Percentiles rank a stretch among this genome's conserved stretches.
Evolutionary conservation across 2,797 vertebrate genomes (phyloP).

Genomic region (Lepus oiostolus): DNA sequence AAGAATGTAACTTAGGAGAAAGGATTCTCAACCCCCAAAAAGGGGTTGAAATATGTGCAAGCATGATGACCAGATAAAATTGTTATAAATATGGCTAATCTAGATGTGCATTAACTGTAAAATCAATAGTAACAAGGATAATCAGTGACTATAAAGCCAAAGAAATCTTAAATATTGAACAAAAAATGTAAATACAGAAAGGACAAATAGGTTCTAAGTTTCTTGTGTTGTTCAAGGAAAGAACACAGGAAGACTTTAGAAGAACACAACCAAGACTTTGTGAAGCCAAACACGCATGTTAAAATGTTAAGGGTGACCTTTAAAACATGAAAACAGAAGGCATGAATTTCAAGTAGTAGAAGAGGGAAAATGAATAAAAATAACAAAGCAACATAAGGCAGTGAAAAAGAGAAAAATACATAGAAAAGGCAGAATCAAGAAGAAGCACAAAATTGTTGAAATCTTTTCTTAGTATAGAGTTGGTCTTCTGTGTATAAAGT

Average conservation of each 20-base stretch:
- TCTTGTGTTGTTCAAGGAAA: slow-evolving; percentile 41
- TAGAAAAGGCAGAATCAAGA: slow-evolving; percentile 2
- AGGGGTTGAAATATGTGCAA: neutral
- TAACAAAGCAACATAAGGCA: slow-evolving; percentile 70
- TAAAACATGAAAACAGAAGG: slow-evolving; percentile 75
- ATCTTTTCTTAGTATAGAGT: too few relatives aligned
- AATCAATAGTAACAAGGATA: slow-evolving; percentile 40
- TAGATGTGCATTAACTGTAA: slow-evolving; percentile 27
- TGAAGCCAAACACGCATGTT: slow-evolving; percentile 54
- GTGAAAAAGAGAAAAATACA: slow-evolving; percentile 19
- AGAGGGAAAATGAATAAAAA: slow-evolving; percentile 71
- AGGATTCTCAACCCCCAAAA: neutral
- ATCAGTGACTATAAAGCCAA: neutral
- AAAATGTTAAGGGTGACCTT: slow-evolving; percentile 75
- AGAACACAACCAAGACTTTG: slow-evolving; percentile 14
- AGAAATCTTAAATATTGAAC: slow-evolving; percentile 34
- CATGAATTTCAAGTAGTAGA: slow-evolving; percentile 75
- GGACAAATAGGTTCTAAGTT: neutral
- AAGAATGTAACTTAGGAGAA: neutral
- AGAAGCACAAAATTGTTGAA: neutral
- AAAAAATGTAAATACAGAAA: slow-evolving; percentile 41
- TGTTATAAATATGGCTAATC: slow-evolving; percentile 20
- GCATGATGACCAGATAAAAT: neutral
- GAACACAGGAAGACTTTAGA: slow-evolving; percentile 26
- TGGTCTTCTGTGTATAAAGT: too few relatives aligned